Evolutionary conservation across 2,888 invertebrate species (phyloP).

Genomic region (Drosophila fungiperda): DNA sequence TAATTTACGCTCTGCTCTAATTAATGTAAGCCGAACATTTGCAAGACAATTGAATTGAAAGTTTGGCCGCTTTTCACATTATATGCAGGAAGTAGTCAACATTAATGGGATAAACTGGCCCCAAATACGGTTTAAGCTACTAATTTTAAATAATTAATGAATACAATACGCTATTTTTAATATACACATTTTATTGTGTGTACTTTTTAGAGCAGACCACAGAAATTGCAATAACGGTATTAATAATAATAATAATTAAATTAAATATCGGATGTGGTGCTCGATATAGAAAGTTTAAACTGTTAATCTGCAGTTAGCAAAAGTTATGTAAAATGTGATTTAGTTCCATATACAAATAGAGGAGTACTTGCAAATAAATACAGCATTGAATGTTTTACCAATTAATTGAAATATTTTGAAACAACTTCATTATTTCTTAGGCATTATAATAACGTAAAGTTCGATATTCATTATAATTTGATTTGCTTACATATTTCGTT

Average conservation of each 20-base stretch:
- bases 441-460: not conserved
- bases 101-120: not conserved
- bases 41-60: conserved; percentile 45
- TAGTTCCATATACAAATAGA: not conserved
- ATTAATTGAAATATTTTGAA: not conserved
- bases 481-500: not conserved
- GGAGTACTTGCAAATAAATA: not conserved
- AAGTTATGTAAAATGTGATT: not conserved
- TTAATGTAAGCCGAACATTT: conserved; percentile 43
- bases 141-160: conserved; percentile 3
- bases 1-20: conserved; percentile 60
- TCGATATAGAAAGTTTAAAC: conserved; percentile 30
- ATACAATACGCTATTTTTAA: conserved; percentile 6
- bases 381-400: not conserved
- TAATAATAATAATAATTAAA: not conserved
- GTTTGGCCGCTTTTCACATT: conserved; percentile 20
- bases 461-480: not conserved
- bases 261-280: conserved; percentile 22
- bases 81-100: conserved; percentile 31
- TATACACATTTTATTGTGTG: conserved; percentile 28
- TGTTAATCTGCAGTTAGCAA: not conserved
- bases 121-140: conserved; percentile 2
- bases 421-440: not conserved
- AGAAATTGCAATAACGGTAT: not conserved
- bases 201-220: conserved; percentile 41